These are phyloP conservation scores for Tetragonisca angustula DNA, from an alignment of 2,888 invertebrate genomes.

Conservation along the genomic window DNA sequence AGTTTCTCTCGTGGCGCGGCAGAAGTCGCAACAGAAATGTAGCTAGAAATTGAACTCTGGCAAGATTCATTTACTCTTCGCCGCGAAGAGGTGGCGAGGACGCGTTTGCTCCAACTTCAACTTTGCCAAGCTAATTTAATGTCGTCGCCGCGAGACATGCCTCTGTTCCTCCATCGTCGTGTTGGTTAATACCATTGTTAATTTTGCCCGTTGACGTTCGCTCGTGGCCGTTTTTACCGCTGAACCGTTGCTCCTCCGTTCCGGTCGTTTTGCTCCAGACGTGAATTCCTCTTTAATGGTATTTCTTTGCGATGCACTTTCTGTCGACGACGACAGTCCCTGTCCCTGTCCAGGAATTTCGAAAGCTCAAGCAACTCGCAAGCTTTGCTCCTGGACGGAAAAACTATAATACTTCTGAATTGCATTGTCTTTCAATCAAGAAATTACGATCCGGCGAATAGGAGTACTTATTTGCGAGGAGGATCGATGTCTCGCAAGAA, in stretches of 20 bases:
- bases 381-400: neutral
- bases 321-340: neutral
- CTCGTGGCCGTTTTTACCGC: neutral
- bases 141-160: constrained; percentile 18
- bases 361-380: neutral
- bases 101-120: constrained; percentile 13
- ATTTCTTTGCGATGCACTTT: neutral
- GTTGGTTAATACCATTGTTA: constrained; percentile 45
- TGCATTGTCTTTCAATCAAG: neutral
- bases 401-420: neutral
- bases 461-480: neutral
- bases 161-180: constrained; percentile 13
- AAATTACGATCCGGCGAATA: neutral
- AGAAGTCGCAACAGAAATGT: constrained; percentile 44
- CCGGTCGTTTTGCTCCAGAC: neutral
- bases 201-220: constrained; percentile 14
- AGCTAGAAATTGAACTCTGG: constrained; percentile 52
- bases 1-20: neutral
- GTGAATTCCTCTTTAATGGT: neutral
- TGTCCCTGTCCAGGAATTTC: neutral
- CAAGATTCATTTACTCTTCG: constrained; percentile 51
- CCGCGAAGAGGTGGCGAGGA: constrained; percentile 34
- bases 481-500: neutral
- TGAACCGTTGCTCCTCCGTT: neutral
- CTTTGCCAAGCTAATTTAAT: constrained; percentile 49